phyloP scores from a whole-genome alignment of 2,888 invertebrate species.

The Aspidapion aeneum region DNA sequence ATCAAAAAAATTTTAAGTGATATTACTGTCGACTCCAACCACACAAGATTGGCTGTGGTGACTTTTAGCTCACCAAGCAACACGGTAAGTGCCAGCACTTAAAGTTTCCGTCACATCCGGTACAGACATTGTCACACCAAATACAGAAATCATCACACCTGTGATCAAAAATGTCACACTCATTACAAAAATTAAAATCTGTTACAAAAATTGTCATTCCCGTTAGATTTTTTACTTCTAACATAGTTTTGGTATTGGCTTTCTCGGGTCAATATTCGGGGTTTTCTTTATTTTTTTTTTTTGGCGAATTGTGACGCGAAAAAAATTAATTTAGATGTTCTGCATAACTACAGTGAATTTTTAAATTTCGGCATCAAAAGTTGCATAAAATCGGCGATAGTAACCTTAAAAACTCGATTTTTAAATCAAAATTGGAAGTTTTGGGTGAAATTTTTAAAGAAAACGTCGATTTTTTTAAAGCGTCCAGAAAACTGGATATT shows the following conservation, averaged over 20 bases:
- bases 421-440: slow-evolving; percentile 53
- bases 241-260: no score
- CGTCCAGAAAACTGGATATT: slow-evolving; percentile 51
- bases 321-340: slow-evolving; percentile 32
- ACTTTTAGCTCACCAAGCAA: slow-evolving; percentile 60
- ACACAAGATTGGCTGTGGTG: slow-evolving; percentile 61
- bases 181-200: no score
- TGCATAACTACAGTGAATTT: slow-evolving; percentile 41
- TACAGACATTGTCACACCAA: no score
- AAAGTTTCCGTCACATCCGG: no score
- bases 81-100: slow-evolving; percentile 50
- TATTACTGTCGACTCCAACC: slow-evolving; percentile 60
- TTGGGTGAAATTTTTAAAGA: slow-evolving; percentile 54
- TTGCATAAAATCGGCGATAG: slow-evolving; percentile 32
- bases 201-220: no score
- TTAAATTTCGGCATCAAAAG: slow-evolving; percentile 46
- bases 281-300: no score
- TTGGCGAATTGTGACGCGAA: no score
- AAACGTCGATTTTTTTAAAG: slow-evolving; percentile 53
- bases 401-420: slow-evolving; percentile 43
- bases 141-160: no score
- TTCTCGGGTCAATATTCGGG: no score
- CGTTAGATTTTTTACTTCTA: no score
- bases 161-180: no score
- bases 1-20: slow-evolving; percentile 63